Conservation (phyloP, 2,113 vertebrate genomes). For the Siniperca knerii region DNA sequence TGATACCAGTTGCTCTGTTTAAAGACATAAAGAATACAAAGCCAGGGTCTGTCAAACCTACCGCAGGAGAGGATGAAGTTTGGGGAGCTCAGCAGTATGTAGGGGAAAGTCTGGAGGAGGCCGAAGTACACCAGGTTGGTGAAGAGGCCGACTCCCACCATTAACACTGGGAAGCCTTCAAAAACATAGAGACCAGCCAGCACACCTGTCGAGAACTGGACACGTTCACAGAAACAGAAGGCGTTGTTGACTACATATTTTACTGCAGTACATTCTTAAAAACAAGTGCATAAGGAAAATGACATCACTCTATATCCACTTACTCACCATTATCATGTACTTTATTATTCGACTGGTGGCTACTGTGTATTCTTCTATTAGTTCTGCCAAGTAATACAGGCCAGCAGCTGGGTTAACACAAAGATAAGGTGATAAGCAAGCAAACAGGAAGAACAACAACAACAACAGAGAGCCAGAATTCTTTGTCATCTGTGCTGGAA, state of each 20-base stretch:
- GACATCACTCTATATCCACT: neutral
- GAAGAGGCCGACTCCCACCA: constrained; percentile 94
- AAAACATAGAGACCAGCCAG: constrained; percentile 92
- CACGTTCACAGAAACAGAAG: constrained; percentile 4
- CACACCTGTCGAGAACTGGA: constrained; percentile 94
- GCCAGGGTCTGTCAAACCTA: constrained; percentile 66
- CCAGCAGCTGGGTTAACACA: constrained; percentile 87
- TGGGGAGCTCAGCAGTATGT: constrained; percentile 95
- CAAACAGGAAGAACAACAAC: neutral
- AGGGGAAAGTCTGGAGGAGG: constrained; percentile 94
- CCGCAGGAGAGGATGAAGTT: constrained; percentile 97
- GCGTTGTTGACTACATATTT: neutral
- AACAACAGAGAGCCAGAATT: too few species aligned
- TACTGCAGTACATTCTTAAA: neutral
- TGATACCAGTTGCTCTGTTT: too few species aligned
- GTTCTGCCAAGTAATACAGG: constrained; percentile 95
- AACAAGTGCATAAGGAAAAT: neutral
- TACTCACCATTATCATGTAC: constrained; percentile 97
- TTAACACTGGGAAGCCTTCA: constrained; percentile 89
- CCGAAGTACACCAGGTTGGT: constrained; percentile 97
- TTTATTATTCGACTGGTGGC: constrained; percentile 96
- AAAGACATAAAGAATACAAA: neutral
- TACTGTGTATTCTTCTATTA: constrained; percentile 97
- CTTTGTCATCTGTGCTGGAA: neutral
- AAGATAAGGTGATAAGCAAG: neutral